Evolutionary conservation across 2,113 vertebrate genomes (phyloP).

Genomic region (Campylomormyrus tamandua): DNA sequence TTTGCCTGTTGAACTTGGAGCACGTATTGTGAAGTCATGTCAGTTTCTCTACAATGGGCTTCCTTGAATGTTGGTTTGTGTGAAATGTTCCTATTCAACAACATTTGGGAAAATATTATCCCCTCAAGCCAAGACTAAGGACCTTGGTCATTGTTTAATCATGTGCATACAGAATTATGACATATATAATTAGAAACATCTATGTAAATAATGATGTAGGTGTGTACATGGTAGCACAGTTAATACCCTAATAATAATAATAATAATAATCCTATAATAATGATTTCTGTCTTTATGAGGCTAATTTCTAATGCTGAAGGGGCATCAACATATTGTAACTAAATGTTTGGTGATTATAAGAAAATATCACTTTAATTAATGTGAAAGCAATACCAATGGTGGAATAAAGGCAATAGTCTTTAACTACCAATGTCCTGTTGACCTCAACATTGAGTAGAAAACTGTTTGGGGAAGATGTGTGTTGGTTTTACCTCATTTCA

Average conservation of each 20-base stretch:
- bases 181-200: neutral
- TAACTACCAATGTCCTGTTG: neutral
- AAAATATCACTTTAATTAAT: neutral
- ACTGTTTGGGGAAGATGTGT: neutral
- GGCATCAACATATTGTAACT: neutral
- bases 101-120: neutral
- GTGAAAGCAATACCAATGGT: neutral
- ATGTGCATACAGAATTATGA: neutral
- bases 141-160: neutral
- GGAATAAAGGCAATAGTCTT: neutral
- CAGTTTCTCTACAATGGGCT: neutral
- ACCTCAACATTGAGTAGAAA: neutral
- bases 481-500: neutral
- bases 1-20: neutral
- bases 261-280: neutral
- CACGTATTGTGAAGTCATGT: neutral
- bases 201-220: neutral
- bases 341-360: neutral
- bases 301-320: neutral
- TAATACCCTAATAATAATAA: neutral
- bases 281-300: neutral
- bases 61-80: neutral
- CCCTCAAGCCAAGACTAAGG: neutral
- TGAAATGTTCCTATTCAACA: neutral
- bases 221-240: neutral